Percentiles rank a stretch among this genome's conserved stretches.
phyloP scores from a whole-genome alignment of 2,113 vertebrate species.

The Cottus gobio region DNA sequence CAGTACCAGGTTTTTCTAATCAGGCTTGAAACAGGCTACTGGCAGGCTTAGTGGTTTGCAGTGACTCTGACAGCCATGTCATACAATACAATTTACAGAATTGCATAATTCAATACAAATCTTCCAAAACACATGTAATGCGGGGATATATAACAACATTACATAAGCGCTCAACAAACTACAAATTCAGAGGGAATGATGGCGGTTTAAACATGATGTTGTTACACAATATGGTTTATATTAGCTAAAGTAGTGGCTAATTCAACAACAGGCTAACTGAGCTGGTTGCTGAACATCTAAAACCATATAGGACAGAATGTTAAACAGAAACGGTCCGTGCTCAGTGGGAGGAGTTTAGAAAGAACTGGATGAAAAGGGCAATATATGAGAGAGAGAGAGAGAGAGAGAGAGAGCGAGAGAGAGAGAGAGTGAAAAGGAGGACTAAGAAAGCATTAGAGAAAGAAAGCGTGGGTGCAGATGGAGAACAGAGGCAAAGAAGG shows the following conservation, averaged over 20 bases:
- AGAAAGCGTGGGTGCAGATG: background rate
- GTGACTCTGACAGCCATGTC: conserved; percentile 65
- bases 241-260: conserved; percentile 25
- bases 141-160: conserved; percentile 44
- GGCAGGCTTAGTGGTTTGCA: conserved; percentile 60
- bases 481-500: background rate
- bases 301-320: conserved; percentile 22
- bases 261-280: conserved; percentile 26
- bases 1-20: conserved; percentile 74
- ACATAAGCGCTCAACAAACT: conserved; percentile 44
- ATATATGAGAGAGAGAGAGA: background rate
- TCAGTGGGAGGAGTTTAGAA: conserved; percentile 4
- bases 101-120: conserved; percentile 58
- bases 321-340: too few relatives aligned
- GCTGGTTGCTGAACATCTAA: conserved; percentile 32
- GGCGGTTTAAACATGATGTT: conserved; percentile 39
- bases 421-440: background rate
- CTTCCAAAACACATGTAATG: conserved; percentile 47
- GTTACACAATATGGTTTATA: conserved; percentile 36
- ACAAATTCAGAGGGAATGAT: conserved; percentile 50
- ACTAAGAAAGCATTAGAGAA: background rate
- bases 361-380: conserved; percentile 11
- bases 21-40: conserved; percentile 55
- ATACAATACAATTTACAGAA: conserved; percentile 63
- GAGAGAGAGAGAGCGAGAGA: background rate